Base-by-base conservation (phyloP, 2,888 invertebrate species). In the Anodontia alba region DNA sequence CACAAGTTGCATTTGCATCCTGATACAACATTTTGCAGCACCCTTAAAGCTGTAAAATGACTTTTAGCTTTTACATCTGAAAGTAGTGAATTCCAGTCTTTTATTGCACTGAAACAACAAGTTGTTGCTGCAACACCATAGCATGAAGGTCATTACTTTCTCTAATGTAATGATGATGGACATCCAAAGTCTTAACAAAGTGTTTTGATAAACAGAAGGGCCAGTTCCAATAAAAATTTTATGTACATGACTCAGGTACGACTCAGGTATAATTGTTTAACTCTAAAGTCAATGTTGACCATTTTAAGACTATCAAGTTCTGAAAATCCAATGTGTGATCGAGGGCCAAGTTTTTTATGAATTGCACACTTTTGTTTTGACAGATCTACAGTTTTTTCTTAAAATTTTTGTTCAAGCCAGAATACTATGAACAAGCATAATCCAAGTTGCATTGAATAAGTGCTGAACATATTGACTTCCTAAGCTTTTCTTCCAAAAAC, bases 401-500 rank as follows among this genome's bases (percentile, higher is more conserved):
- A 12, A 43, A 36, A 43, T 23, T 43, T 31, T 69, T 43, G 15
- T 43, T 69, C 17, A 43, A 42, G 33, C 31, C 17, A n/a, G 46
- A 43, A 46, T 26, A 69, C 43, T 15, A 42, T 33, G 69, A 43
- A 43, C 69, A 69, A 7, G 69, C 43, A 69, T 69, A 42, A 26
- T 69, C 69, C 23, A 43, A 43, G 46, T 69, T 23, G 46, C 69
- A 69, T n/a, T 69, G 69, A 69, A 69, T 69, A n/a, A 31, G 42
- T n/a, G 69, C 46, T n/a, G 46, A 69, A 43, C 69, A 69, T 17
- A 69, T 5, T 43, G 38, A 46, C 17, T 69, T 69, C 23, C 69
- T 42, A 43, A 43, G 26, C 7, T 69, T 43, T 43, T 23, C 7
- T 38, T 42, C 42, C 46, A 69, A 69, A 12, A 23, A 69, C 23